phyloP scores from a whole-genome alignment of 2,888 invertebrate species.

The Microplitis deprimator region DNA sequence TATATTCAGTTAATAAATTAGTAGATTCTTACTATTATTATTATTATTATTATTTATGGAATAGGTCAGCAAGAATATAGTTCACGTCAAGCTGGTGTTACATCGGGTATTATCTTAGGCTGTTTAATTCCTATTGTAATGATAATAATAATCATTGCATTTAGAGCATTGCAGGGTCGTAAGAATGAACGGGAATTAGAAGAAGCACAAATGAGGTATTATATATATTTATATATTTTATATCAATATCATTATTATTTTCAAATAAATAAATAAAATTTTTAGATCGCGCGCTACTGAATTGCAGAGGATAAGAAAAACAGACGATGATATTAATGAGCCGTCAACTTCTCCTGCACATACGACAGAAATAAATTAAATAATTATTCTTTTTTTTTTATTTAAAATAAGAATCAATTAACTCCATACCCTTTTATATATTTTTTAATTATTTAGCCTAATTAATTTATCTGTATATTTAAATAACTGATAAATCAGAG shows the following conservation, averaged over 20 bases:
- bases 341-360: constrained; percentile 52
- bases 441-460: too few relatives aligned
- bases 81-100: constrained; percentile 82
- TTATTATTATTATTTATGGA: background rate
- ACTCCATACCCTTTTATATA: too few relatives aligned
- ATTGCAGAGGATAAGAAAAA: constrained; percentile 59
- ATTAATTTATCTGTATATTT: too few relatives aligned
- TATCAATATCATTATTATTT: background rate
- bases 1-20: too few relatives aligned
- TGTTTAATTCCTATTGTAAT: constrained; percentile 84
- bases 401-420: background rate
- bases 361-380: constrained; percentile 62
- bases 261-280: background rate
- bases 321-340: constrained; percentile 63
- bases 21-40: background rate
- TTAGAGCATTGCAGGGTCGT: constrained; percentile 75
- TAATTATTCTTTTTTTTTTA: background rate
- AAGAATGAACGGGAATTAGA: constrained; percentile 74
- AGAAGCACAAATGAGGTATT: constrained; percentile 67
- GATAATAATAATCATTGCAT: constrained; percentile 79
- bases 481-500: too few relatives aligned
- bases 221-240: background rate
- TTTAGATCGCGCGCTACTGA: constrained; percentile 58
- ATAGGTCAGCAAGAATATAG: constrained; percentile 87
- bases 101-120: constrained; percentile 83